Evolutionary conservation across 1,140 invertebrate genomes (phyloP).

Genomic region (Steinernema khuongi): DNA sequence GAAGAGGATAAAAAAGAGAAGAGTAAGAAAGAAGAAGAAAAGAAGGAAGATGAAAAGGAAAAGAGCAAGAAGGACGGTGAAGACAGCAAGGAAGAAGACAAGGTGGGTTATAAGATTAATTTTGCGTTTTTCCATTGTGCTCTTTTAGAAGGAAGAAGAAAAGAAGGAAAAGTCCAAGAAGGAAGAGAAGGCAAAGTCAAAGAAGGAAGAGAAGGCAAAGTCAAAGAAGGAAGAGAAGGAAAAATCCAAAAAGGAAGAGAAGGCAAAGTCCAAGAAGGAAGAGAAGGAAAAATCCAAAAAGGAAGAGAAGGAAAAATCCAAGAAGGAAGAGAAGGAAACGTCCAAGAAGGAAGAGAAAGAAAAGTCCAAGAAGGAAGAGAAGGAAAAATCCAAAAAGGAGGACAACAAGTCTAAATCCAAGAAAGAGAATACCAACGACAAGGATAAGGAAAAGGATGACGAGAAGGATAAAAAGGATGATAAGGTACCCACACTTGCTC

Average conservation of each 20-base stretch:
- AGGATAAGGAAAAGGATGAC: too few species aligned
- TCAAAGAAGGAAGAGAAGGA: too few species aligned
- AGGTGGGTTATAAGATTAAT: too few species aligned
- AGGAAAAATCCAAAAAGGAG: too few species aligned
- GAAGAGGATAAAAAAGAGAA: background rate
- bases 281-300: constrained; percentile 12
- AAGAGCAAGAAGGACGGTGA: background rate
- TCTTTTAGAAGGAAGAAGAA: too few species aligned
- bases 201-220: too few species aligned
- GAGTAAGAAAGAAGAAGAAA: background rate
- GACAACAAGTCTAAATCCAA: too few species aligned
- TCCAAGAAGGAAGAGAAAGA: background rate
- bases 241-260: too few species aligned
- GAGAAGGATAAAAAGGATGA: background rate
- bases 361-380: background rate
- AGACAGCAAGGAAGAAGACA: too few species aligned
- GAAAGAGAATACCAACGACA: too few species aligned
- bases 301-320: constrained; percentile 2
- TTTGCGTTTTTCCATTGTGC: too few species aligned
- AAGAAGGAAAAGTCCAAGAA: constrained; percentile 20
- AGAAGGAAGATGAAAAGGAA: background rate
- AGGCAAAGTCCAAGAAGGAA: constrained; percentile 29
- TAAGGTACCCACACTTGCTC: too few species aligned
- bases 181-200: constrained; percentile 21
- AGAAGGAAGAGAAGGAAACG: constrained; percentile 2